Percentiles rank a stretch among this genome's conserved stretches.
phyloP scores from a whole-genome alignment of 2,797 vertebrate species.

The Odontamblyopus rebecca region DNA sequence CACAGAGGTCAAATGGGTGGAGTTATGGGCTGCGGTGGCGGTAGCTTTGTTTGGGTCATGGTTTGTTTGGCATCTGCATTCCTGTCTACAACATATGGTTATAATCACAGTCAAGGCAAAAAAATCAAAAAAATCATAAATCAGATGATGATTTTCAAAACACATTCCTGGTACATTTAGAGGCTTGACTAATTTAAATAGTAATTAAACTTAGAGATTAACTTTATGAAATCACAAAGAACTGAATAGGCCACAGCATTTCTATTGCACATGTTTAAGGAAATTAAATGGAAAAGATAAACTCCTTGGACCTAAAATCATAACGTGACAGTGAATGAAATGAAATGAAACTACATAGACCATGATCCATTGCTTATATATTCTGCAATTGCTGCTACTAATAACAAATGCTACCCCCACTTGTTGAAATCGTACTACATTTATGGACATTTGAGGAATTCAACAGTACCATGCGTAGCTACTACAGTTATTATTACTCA shows the following conservation, averaged over 20 bases:
- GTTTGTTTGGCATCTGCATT: slow-evolving; percentile 28
- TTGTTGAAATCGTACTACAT: not conserved
- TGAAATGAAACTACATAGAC: not conserved
- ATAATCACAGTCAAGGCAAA: slow-evolving; percentile 1
- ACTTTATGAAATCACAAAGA: not conserved
- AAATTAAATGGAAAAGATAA: too few species aligned
- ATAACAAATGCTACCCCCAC: not conserved
- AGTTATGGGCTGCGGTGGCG: slow-evolving; percentile 14
- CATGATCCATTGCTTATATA: not conserved
- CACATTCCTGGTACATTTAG: not conserved
- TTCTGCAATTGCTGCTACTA: not conserved
- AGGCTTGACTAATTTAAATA: not conserved
- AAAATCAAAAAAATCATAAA: not conserved
- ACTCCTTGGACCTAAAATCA: not conserved
- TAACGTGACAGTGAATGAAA: not conserved
- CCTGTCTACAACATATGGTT: slow-evolving; percentile 12
- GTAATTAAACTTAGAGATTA: not conserved
- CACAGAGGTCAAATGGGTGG: slow-evolving; percentile 39
- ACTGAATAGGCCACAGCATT: too few species aligned
- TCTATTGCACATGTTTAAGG: too few species aligned
- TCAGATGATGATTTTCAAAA: not conserved
- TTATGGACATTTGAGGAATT: not conserved
- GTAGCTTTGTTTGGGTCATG: slow-evolving; percentile 21
- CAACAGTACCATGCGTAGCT: not conserved
- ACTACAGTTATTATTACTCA: not conserved